phyloP scores from a whole-genome alignment of 1,140 invertebrate genomes.

The Drosophila setifemur region DNA sequence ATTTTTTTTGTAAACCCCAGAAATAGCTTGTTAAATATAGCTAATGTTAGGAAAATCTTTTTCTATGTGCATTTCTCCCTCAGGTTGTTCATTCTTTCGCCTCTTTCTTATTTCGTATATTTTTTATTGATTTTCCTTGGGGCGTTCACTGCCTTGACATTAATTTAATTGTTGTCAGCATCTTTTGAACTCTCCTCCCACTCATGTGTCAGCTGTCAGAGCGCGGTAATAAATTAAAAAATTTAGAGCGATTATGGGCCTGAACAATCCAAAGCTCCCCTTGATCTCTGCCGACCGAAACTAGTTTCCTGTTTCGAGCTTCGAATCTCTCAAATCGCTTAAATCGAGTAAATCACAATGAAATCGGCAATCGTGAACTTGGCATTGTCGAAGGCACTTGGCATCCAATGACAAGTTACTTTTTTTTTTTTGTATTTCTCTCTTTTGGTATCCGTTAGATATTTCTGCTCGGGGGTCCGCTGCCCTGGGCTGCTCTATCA shows the following conservation, averaged over 20 bases:
- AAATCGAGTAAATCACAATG: slow-evolving; percentile 27
- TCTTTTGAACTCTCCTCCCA: slow-evolving; percentile 64
- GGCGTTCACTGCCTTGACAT: slow-evolving; percentile 60
- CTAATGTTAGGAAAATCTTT: too few species aligned
- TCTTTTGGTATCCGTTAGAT: slow-evolving; percentile 40
- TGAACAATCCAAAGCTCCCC: slow-evolving; percentile 44
- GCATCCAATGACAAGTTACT: slow-evolving; percentile 56
- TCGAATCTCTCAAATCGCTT: neutral
- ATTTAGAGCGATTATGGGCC: slow-evolving; percentile 71
- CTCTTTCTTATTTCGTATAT: slow-evolving; percentile 7
- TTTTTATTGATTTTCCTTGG: slow-evolving; percentile 63
- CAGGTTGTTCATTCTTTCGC: slow-evolving; percentile 28
- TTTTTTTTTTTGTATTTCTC: slow-evolving; percentile 5
- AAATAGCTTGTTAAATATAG: neutral
- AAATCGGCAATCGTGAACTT: slow-evolving; percentile 25
- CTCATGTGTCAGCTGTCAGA: slow-evolving; percentile 52
- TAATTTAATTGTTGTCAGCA: slow-evolving; percentile 81
- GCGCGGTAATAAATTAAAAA: slow-evolving; percentile 69
- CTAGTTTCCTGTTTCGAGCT: slow-evolving; percentile 64
- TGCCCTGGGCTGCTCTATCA: slow-evolving; percentile 14
- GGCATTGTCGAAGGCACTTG: slow-evolving; percentile 36
- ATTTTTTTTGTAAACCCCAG: neutral
- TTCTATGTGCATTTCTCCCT: slow-evolving; percentile 1
- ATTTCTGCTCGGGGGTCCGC: slow-evolving; percentile 23
- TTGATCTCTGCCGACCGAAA: slow-evolving; percentile 71